These are phyloP conservation scores for Drosophila bocki DNA, from an alignment of 1,140 invertebrate genomes.

Conservation along the genomic window DNA sequence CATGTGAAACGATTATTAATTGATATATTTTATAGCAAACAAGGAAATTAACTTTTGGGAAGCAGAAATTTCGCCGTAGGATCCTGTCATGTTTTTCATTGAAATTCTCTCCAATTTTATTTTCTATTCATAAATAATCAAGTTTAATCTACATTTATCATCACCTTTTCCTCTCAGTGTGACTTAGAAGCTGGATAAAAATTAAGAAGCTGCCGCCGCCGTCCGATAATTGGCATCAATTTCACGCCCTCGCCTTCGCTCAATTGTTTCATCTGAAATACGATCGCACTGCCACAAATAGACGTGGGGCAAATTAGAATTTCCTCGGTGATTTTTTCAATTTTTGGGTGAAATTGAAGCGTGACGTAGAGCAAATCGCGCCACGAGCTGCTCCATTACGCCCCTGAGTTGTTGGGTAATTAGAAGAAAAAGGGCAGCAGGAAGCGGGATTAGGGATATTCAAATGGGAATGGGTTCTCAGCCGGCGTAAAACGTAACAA, in stretches of 20 bases:
- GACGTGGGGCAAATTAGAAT: slow-evolving; percentile 45
- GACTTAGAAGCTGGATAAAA: not conserved
- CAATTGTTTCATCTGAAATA: slow-evolving; percentile 78
- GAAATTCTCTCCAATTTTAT: too few species aligned
- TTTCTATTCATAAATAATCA: too few species aligned
- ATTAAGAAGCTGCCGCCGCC: slow-evolving; percentile 36
- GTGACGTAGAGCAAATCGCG: slow-evolving; percentile 72
- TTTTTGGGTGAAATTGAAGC: slow-evolving; percentile 69
- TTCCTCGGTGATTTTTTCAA: slow-evolving; percentile 61
- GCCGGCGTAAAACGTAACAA: slow-evolving; percentile 32
- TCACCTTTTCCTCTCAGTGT: not conserved
- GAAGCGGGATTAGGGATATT: slow-evolving; percentile 59
- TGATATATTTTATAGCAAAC: too few species aligned
- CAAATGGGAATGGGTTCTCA: slow-evolving; percentile 31
- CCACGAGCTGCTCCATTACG: slow-evolving; percentile 71
- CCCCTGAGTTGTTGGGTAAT: slow-evolving; percentile 69
- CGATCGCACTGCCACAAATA: slow-evolving; percentile 59
- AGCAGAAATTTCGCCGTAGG: too few species aligned
- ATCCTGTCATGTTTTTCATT: too few species aligned
- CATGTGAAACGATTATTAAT: too few species aligned
- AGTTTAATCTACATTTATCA: too few species aligned
- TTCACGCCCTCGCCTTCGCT: slow-evolving; percentile 65
- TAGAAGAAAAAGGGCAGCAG: slow-evolving; percentile 49
- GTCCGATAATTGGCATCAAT: slow-evolving; percentile 65
- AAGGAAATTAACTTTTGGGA: too few species aligned